Conservation (phyloP, 2,888 invertebrate species). For the Pseudococcus viburni region DNA sequence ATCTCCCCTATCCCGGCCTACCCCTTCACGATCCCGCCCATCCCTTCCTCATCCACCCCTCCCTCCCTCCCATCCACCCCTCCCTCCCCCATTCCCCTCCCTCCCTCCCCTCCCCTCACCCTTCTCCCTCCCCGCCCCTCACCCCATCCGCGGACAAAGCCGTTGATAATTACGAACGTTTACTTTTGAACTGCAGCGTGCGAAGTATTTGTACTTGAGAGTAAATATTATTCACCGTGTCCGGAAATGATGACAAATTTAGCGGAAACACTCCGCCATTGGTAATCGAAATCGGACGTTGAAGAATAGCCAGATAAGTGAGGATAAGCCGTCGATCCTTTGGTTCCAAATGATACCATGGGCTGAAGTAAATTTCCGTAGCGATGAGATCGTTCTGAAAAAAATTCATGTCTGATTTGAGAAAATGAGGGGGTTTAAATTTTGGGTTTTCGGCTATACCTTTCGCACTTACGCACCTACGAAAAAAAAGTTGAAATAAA, state of each 20-base stretch:
- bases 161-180: background rate
- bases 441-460: no score
- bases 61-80: no score
- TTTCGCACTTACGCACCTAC: no score
- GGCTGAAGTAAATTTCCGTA: background rate
- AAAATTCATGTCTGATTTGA: background rate
- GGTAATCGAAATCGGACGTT: background rate
- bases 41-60: no score
- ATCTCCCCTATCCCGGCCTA: no score
- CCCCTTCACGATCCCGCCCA: no score
- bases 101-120: no score
- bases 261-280: background rate
- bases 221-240: background rate
- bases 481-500: no score
- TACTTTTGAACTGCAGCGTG: background rate
- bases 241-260: background rate
- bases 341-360: background rate
- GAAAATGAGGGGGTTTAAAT: no score
- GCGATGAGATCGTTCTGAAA: background rate
- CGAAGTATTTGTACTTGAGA: background rate
- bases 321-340: background rate
- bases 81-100: no score
- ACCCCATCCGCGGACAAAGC: no score
- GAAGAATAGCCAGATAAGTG: background rate
- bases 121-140: no score